Evolutionary conservation across 2,113 vertebrate species (phyloP), one percentile per base, ranked within the genome.

Genomic region (Ceyx cyanopectus): DNA sequence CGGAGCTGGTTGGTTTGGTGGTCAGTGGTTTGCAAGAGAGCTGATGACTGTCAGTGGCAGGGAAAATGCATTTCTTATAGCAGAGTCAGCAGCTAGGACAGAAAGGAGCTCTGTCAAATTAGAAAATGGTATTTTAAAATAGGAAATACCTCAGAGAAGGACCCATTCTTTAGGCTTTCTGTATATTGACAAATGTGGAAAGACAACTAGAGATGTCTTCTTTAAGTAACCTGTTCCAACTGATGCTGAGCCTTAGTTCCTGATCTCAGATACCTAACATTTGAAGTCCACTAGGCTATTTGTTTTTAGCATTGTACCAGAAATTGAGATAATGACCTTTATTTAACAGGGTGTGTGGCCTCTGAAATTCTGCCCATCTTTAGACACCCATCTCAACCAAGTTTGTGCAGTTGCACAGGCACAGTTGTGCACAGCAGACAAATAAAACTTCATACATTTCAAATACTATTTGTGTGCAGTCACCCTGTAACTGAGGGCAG

Each of bases 151-250:
- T 81, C 3, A 7, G 46, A 63, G 46, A 37, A 77, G 12, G 23
- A 70, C 12, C 1, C 0, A 0, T 48, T 56, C 51, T 56, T 70
- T 14, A n/a, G 46, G 9, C 7, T 79, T 48, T 43, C 2, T n/a
- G 4, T 51, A 1, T 72, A 78, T 57, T 68, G 53, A 69, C 8
- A 65, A 23, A 40, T 7, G 13, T n/a, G 9, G 41, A 87, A 30
- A 90, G 9, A 84, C 16, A 81, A 58, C 19, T 58, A 20, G 16
- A 89, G 15, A 9, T 94, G 29, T 80, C 54, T 45, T 32, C n/a
- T 87, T 29, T 46, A 76, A 34, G 22, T 21, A 84, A 63, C 10
- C 11, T 32, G 21, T 68, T 81, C 41, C 62, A 76, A 53, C 9
- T 78, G 41, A 30, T 74, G 66, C 68, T 74, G 40, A 81, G 40